Evolutionary conservation across 2,113 vertebrate species (phyloP).

Genomic region (zebrafish (Danio rerio)): GRCz12tu NC_133188.1:12757001-12757500

Average conservation of each 20-base stretch:
- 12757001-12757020: too few relatives aligned
- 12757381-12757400: neutral
- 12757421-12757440: conserved; percentile 1
- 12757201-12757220: neutral
- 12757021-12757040: too few relatives aligned
- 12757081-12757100: too few relatives aligned
- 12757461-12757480: conserved; percentile 30
- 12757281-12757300: neutral
- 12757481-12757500: conserved; percentile 38
- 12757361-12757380: conserved; percentile 8
- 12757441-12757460: conserved; percentile 2
- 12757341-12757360: conserved; percentile 37
- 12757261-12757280: conserved; percentile 6
- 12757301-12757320: conserved; percentile 21
- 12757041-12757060: too few relatives aligned
- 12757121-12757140: too few relatives aligned
- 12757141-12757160: too few relatives aligned
- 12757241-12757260: neutral
- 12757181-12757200: too few relatives aligned
- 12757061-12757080: too few relatives aligned
- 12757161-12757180: too few relatives aligned
- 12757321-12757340: conserved; percentile 26
- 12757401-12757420: conserved; percentile 3
- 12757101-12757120: too few relatives aligned
- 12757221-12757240: neutral